These are phyloP conservation scores for Noturus placidus DNA, from an alignment of 2,113 vertebrate species.

Conservation along the genomic window DNA sequence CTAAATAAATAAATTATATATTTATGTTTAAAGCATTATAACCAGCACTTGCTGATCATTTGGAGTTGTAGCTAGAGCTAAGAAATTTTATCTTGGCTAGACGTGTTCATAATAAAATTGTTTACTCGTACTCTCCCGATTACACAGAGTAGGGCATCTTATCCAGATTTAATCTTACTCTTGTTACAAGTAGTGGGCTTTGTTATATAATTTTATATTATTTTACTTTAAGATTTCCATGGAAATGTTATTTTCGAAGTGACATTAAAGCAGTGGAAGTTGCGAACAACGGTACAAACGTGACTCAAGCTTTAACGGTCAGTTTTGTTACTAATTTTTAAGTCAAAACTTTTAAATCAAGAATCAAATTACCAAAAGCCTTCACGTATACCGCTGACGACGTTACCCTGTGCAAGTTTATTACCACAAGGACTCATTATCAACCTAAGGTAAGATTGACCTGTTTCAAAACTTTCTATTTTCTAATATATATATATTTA, in stretches of 20 bases:
- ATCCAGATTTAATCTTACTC: background rate
- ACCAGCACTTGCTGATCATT: background rate
- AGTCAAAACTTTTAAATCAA: background rate
- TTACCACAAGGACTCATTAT: conserved; percentile 26
- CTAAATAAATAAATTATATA: background rate
- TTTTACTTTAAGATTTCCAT: background rate
- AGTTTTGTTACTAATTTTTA: background rate
- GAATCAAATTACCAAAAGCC: background rate
- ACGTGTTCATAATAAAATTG: background rate
- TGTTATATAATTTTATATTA: background rate
- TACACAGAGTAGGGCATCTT: background rate
- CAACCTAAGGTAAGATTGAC: conserved; percentile 23
- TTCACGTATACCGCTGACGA: background rate
- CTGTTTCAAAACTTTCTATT: background rate
- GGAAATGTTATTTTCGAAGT: background rate
- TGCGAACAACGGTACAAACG: conserved; percentile 38
- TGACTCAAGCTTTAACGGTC: background rate
- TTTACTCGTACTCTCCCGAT: background rate
- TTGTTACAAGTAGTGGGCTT: background rate
- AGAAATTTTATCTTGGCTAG: background rate
- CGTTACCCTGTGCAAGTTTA: conserved; percentile 16
- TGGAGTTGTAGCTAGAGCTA: background rate
- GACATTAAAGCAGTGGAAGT: conserved; percentile 27
- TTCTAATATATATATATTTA: background rate
- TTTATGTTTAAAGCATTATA: background rate